Base-by-base conservation (phyloP, 2,113 vertebrate species). In the Chrysemys picta region DNA sequence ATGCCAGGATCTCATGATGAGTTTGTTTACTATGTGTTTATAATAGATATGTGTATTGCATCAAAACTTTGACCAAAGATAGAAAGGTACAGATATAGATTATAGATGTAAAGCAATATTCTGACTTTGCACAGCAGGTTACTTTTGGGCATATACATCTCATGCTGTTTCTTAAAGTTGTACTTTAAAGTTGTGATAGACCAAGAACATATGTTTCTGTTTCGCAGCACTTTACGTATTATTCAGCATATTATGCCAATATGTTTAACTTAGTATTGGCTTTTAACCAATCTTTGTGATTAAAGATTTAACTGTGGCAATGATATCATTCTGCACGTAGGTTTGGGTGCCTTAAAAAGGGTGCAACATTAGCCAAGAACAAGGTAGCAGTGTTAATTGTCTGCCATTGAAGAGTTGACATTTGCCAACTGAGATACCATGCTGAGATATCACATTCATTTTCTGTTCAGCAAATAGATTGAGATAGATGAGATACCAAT, bases 221-320 rank as follows among this genome's bases (percentile, higher is more conserved):
- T 98, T 97, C 93, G 89, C 97, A 92, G 95, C 91, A 76, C 95
- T 98, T 98, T 97, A 95, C 22, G 25, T 96, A 96, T 97, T 96
- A 97, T 94, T 97, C 94, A 96, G 89, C 97, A 97, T 97, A 97
- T 98, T 93, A 93, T 96, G 95, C 97, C 98, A 97, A 96, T 97
- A 97, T 98, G 98, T 96, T 98, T 98, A 96, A 95, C 95, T 97
- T 96, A 89, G 93, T 95, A 98, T 97, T 97, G 97, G 97, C 93
- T 97, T 98, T 97, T 97, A 98, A 94, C 93, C 96, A 97, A 22
- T 54, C 97, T 91, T 97, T 97, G 97, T 97, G 97, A 98, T 96
- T 98, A 96, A 97, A 97, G 98, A 97, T 95, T 94, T 97, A 95
- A 93, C 96, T 96, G 90, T 88, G 89, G 87, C 90, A 93, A 89